These are phyloP conservation scores for Chlamydotis undulata DNA, from an alignment of 2,113 vertebrate genomes.

Conservation along the genomic window DNA sequence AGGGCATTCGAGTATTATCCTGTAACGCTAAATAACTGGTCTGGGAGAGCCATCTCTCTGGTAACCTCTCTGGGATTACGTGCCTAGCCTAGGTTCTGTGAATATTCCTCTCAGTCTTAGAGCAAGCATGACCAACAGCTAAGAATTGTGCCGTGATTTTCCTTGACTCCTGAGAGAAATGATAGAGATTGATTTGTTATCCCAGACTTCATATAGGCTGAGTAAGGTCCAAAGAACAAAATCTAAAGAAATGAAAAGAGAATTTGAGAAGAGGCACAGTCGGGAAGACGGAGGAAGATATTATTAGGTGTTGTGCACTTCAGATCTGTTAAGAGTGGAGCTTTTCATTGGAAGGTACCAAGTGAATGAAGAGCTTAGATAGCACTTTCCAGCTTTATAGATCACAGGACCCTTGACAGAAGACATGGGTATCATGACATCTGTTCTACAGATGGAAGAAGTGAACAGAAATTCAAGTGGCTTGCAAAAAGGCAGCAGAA, in stretches of 20 bases:
- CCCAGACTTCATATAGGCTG: neutral
- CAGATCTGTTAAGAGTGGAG: neutral
- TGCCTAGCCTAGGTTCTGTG: fast-evolving
- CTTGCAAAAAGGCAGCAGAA: neutral
- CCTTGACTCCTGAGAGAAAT: neutral
- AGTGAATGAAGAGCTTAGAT: neutral
- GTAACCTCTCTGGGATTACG: neutral
- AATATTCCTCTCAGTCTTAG: neutral
- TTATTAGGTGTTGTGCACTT: neutral
- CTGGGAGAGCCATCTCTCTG: neutral
- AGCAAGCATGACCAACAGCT: neutral
- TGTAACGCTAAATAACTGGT: neutral
- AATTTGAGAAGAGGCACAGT: neutral
- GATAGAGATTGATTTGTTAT: neutral
- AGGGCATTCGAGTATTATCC: neutral
- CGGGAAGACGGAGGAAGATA: neutral
- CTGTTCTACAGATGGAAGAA: neutral
- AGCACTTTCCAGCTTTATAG: neutral
- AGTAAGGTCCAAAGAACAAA: neutral
- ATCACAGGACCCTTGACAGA: neutral
- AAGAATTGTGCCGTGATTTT: neutral
- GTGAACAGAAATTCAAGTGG: neutral
- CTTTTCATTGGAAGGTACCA: neutral
- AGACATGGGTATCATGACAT: neutral
- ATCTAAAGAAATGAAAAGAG: neutral